Evolutionary conservation across 2,797 vertebrate genomes (phyloP), one percentile per base, ranked within the genome.

Genomic region (Leptodactylus fallax): DNA sequence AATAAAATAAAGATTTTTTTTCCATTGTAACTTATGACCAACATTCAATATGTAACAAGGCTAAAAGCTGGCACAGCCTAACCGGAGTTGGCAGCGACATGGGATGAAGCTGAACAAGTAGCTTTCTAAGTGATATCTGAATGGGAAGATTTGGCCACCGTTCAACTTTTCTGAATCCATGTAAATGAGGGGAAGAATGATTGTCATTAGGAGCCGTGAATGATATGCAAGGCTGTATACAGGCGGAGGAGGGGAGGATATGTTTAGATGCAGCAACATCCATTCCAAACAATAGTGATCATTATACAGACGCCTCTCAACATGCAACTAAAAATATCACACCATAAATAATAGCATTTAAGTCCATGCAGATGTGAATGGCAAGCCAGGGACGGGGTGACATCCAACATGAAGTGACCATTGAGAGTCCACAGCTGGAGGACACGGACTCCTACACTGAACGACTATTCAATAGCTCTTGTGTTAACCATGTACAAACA

Each of bases 31-130:
- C 16, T 83, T 80, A 92, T 95, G 95, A 94, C 95, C 95, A 95
- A 94, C 92, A 93, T 95, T 93, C 95, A 94, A 94, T 95, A 94
- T 95, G 93, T 92, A 95, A 95, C 94, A 93, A 94, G 90, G 94
- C 47, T 81, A 92, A 83, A 90, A 94, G 92, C 94, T 96, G 95
- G 95, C 95, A 95, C 91, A 91, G 92, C 91, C 91, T 92, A 90
- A 92, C 92, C 14, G 90, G 90, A 92, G 90, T 93, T 95, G 95
- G 95, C 95, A 95, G 95, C 92, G 92, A 93, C 92, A 89, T 89
- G 91, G 94, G 94, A 95, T 92, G 91, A 94, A 95, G 94, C 94
- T 93, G 95, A 95, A 96, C 93, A 95, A 95, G 95, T 94, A 95
- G 95, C 95, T 95, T 95, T 94, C 94, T 94, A 95, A 95, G 93